These are phyloP conservation scores for Syrrhaptes paradoxus DNA, from an alignment of 2,113 vertebrate species.

Conservation along the genomic window DNA sequence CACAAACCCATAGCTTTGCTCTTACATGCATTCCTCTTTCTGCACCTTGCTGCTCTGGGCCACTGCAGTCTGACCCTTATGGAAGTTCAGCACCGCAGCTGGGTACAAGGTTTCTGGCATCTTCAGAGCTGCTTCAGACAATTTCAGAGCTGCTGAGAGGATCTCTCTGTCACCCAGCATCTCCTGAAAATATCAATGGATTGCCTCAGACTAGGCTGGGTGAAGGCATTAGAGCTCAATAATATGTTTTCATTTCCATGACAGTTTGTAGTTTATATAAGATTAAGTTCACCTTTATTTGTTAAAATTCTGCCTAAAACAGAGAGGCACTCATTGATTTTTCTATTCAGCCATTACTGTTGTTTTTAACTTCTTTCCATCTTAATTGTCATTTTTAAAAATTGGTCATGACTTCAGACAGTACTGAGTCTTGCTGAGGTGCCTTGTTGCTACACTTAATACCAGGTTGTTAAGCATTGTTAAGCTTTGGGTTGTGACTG, in stretches of 20 bases:
- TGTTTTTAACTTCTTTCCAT: background rate
- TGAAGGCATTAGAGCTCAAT: background rate
- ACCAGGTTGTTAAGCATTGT: background rate
- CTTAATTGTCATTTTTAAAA: background rate
- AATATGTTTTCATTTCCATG: background rate
- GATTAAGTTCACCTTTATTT: background rate
- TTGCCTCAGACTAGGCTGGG: background rate
- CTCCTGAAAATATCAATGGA: background rate
- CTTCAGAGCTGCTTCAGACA: background rate
- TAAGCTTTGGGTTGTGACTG: background rate
- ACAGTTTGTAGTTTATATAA: background rate
- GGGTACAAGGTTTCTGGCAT: background rate
- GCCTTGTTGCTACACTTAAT: background rate
- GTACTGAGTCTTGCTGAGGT: background rate
- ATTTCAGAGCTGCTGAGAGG: background rate
- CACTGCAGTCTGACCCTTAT: background rate
- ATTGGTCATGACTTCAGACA: background rate
- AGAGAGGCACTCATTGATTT: background rate
- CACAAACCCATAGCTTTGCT: background rate
- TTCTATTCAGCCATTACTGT: background rate
- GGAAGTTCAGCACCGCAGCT: background rate
- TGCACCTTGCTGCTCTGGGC: background rate
- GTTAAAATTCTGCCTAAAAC: background rate
- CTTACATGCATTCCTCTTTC: fast-evolving
- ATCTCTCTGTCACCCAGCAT: background rate